Percentiles rank a stretch among this genome's conserved stretches.
phyloP scores from a whole-genome alignment of 2,888 invertebrate genomes.

The Mythimna ferrago region DNA sequence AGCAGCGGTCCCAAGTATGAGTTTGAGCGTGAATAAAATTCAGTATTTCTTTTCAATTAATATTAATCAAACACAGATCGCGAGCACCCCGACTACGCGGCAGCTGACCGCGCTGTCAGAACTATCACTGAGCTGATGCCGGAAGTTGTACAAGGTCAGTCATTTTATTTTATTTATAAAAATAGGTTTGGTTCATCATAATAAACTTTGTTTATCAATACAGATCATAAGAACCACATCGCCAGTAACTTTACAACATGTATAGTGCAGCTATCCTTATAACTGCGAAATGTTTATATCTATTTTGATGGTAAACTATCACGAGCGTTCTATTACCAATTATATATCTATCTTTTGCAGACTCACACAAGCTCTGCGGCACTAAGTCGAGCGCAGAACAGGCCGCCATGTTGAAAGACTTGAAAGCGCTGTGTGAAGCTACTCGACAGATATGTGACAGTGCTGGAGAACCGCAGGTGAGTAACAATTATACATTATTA shows the following conservation, averaged over 20 bases:
- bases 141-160: slow-evolving; percentile 62
- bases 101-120: slow-evolving; percentile 67
- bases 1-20: not conserved
- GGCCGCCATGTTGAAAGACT: slow-evolving; percentile 31
- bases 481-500: not conserved
- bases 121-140: slow-evolving; percentile 71
- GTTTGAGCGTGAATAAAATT: no score
- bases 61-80: slow-evolving; percentile 4
- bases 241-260: no score
- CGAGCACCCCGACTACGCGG: slow-evolving; percentile 67
- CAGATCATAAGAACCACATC: no score
- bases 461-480: not conserved
- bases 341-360: slow-evolving; percentile 16
- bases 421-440: slow-evolving; percentile 43
- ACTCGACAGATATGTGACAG: slow-evolving; percentile 10
- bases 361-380: slow-evolving; percentile 33
- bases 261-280: no score
- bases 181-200: no score
- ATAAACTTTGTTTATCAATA: no score
- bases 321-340: no score
- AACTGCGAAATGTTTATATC: no score
- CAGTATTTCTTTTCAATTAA: no score
- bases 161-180: not conserved
- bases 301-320: no score
- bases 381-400: slow-evolving; percentile 18